Evolutionary conservation across 2,888 invertebrate species (phyloP).

Genomic region (Epistrophella euchroma): DNA sequence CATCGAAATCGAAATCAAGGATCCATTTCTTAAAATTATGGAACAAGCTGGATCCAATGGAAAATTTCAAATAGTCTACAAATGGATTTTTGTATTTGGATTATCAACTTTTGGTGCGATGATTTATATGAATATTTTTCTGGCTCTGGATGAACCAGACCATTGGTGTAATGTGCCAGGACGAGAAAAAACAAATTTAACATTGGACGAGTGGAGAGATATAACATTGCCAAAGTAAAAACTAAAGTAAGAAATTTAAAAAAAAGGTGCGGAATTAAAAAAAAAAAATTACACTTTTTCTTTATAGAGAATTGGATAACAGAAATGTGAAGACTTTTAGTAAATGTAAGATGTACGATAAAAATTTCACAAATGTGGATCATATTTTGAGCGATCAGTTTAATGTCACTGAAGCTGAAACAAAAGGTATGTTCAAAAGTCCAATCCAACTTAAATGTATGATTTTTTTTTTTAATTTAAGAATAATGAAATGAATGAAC

Average conservation of each 20-base stretch:
- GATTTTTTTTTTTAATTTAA: background rate
- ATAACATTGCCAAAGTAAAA: constrained; percentile 85
- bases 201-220: constrained; percentile 85
- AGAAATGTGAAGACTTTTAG: constrained; percentile 82
- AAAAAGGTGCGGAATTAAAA: background rate
- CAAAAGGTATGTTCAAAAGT: constrained; percentile 21
- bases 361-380: constrained; percentile 79
- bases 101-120: constrained; percentile 84
- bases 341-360: constrained; percentile 84
- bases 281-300: background rate
- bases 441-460: background rate
- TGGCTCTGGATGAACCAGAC: constrained; percentile 85
- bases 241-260: background rate
- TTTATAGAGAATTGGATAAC: constrained; percentile 82
- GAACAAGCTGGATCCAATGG: constrained; percentile 85
- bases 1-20: constrained; percentile 58
- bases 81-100: constrained; percentile 84
- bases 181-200: constrained; percentile 83
- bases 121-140: constrained; percentile 85
- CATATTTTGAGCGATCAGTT: background rate
- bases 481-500: too few relatives aligned
- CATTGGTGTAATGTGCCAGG: constrained; percentile 86
- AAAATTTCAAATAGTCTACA: constrained; percentile 85
- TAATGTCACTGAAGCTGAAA: background rate
- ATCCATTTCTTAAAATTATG: constrained; percentile 85